These are phyloP conservation scores for Rhodinocichla rosea DNA, from an alignment of 2,113 vertebrate species.

Conservation along the genomic window DNA sequence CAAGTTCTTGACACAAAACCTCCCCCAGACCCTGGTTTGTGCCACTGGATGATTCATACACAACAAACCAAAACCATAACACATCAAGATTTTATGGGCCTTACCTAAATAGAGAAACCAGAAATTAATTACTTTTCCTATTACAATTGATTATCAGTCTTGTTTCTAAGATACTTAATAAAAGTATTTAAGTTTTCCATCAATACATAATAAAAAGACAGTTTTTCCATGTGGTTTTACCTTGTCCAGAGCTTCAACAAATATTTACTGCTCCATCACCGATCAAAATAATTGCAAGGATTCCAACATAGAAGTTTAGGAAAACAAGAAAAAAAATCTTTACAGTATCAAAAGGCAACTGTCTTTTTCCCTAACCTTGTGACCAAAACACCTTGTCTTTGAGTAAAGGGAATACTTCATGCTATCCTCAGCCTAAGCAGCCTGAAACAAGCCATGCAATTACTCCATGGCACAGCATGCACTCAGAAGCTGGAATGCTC, in stretches of 20 bases:
- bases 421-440: not conserved
- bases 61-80: not conserved
- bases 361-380: not conserved
- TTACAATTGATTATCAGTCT: not conserved
- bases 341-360: not conserved
- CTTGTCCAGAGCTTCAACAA: not conserved
- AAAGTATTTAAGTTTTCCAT: not conserved
- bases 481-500: not conserved
- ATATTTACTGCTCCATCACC: not conserved
- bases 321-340: not conserved
- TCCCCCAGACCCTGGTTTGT: not conserved
- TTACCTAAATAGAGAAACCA: not conserved
- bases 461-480: accelerated
- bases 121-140: not conserved
- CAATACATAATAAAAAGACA: not conserved
- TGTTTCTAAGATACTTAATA: not conserved
- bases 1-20: not conserved
- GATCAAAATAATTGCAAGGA: not conserved
- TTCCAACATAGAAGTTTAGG: not conserved
- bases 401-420: not conserved
- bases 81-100: not conserved
- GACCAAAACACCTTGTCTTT: not conserved
- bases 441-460: not conserved
- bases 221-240: not conserved
- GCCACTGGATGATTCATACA: not conserved